Evolutionary conservation across 2,113 vertebrate species (phyloP).

Genomic region (Lepus americanus): DNA sequence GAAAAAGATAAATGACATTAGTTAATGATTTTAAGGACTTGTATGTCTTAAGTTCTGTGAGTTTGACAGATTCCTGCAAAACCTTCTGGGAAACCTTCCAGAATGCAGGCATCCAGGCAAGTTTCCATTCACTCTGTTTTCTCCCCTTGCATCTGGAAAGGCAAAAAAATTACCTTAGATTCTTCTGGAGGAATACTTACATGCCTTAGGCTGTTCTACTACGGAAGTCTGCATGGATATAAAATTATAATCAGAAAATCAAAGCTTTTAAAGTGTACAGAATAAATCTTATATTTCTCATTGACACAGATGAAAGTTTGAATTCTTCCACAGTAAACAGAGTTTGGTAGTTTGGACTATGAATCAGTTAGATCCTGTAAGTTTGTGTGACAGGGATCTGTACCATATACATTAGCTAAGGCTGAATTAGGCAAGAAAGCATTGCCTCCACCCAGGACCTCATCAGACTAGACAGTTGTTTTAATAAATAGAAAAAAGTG

Average conservation of each 20-base stretch:
- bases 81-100: neutral
- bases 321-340: slow-evolving; percentile 1
- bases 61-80: neutral
- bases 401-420: slow-evolving; percentile 54
- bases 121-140: neutral
- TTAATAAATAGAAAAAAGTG: slow-evolving; percentile 60
- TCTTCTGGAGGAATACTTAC: neutral
- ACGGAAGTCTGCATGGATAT: neutral
- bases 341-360: neutral
- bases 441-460: slow-evolving; percentile 63
- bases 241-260: slow-evolving; percentile 46
- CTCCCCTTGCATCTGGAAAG: neutral
- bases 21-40: neutral
- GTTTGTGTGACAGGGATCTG: neutral
- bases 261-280: slow-evolving; percentile 36
- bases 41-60: neutral
- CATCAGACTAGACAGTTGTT: slow-evolving; percentile 80
- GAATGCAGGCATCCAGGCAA: neutral
- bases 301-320: neutral
- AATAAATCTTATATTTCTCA: neutral
- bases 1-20: neutral
- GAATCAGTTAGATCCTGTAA: neutral
- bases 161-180: neutral
- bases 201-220: neutral
- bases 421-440: slow-evolving; percentile 18